Conservation (phyloP, 2,888 invertebrate species). For the Caenorhabditis afra region DNA sequence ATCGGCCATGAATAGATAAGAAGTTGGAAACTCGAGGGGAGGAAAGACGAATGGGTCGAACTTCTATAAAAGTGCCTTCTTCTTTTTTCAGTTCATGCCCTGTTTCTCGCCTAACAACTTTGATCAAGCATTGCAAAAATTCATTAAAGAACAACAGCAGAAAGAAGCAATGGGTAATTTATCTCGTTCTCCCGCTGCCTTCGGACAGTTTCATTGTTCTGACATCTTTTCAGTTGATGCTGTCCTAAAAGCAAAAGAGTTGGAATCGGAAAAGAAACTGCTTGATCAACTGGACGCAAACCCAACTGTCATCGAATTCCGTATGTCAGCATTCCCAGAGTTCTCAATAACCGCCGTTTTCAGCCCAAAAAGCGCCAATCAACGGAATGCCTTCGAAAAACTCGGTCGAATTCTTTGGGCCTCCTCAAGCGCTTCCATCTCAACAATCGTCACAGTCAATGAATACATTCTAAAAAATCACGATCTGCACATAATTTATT, state of each 20-base stretch:
- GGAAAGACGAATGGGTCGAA: conserved; percentile 2
- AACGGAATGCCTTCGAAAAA: conserved; percentile 9
- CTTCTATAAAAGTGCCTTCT: conserved; percentile 4
- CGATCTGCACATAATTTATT: too few species aligned
- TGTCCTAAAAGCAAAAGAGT: conserved; percentile 11
- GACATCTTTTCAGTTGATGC: conserved; percentile 28
- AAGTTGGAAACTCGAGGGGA: not conserved
- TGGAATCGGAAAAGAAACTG: conserved; percentile 39
- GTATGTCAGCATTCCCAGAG: too few species aligned
- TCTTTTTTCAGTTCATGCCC: conserved; percentile 56
- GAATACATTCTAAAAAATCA: conserved; percentile 14
- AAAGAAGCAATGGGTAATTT: conserved; percentile 48
- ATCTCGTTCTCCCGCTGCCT: not conserved
- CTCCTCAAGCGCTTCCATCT: conserved; percentile 28
- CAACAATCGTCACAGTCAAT: conserved; percentile 11
- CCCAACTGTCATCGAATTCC: conserved; percentile 54
- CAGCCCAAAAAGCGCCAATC: conserved; percentile 37
- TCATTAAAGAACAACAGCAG: conserved; percentile 61
- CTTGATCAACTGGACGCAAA: conserved; percentile 33
- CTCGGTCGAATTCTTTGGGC: conserved; percentile 57
- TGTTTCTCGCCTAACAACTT: conserved; percentile 65
- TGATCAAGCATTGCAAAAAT: conserved; percentile 61
- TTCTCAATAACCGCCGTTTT: too few species aligned
- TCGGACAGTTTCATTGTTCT: not conserved
- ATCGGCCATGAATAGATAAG: conserved; percentile 6